Percentiles rank a stretch among this genome's conserved stretches.
Evolutionary conservation across 2,888 invertebrate genomes (phyloP).

Genomic region (Drosophila borealis): DNA sequence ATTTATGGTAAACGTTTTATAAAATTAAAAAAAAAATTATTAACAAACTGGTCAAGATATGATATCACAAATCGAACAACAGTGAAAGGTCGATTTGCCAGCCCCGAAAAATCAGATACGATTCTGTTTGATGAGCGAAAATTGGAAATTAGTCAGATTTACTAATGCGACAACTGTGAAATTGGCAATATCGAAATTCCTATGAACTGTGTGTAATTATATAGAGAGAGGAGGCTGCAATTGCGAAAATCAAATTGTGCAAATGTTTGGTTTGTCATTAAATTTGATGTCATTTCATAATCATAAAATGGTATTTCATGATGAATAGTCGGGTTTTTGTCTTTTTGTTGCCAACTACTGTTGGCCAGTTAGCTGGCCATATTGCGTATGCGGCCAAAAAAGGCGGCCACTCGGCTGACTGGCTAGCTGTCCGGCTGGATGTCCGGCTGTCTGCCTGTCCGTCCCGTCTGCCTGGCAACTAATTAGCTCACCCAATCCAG

Average conservation of each 20-base stretch:
- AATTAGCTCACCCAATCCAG: slow-evolving; percentile 35
- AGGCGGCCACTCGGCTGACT: slow-evolving; percentile 36
- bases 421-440: background rate
- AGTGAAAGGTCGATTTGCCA: no score
- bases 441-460: background rate
- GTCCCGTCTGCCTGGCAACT: slow-evolving; percentile 27
- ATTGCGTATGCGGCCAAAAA: slow-evolving; percentile 29
- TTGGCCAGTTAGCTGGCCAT: slow-evolving; percentile 16
- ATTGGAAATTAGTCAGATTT: background rate
- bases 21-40: background rate
- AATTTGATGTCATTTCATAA: slow-evolving; percentile 50
- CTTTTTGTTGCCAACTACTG: slow-evolving; percentile 6
- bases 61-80: slow-evolving; percentile 1
- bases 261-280: slow-evolving; percentile 34
- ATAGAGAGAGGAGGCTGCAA: background rate
- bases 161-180: background rate
- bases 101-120: background rate
- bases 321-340: slow-evolving; percentile 30
- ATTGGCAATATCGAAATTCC: background rate
- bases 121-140: background rate
- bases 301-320: slow-evolving; percentile 33
- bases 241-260: slow-evolving; percentile 24
- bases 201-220: slow-evolving; percentile 7
- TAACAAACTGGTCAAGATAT: background rate
- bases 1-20: background rate